Percentiles rank a stretch among this genome's conserved stretches.
These are phyloP conservation scores for Synodontis membranacea DNA, from an alignment of 2,113 vertebrate genomes.

Conservation along the genomic window DNA sequence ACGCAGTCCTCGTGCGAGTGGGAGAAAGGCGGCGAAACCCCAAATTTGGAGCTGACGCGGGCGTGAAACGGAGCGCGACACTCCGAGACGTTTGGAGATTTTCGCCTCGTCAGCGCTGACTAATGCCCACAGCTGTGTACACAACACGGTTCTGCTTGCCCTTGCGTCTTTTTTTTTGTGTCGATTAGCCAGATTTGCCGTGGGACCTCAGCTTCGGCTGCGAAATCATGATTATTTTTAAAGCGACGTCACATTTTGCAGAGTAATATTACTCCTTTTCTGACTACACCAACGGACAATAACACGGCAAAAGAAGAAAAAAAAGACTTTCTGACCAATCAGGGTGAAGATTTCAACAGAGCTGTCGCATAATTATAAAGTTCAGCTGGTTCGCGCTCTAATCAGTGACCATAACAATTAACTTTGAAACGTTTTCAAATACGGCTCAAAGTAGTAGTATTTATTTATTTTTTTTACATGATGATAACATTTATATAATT, in stretches of 20 bases:
- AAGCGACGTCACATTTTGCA: background rate
- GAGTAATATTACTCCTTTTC: background rate
- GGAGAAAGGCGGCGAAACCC: conserved; percentile 15
- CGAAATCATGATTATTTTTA: background rate
- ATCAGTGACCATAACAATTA: too few relatives aligned
- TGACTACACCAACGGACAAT: background rate
- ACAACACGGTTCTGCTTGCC: conserved; percentile 29
- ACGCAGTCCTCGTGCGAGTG: background rate
- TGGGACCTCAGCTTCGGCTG: conserved; percentile 4
- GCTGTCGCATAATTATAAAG: background rate
- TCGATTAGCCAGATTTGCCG: conserved; percentile 1
- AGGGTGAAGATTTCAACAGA: background rate
- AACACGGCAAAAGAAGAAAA: background rate
- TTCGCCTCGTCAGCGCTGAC: conserved; percentile 38
- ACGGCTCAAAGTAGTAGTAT: background rate
- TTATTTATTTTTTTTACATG: background rate
- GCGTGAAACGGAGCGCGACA: conserved; percentile 20
- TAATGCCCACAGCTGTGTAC: conserved; percentile 36
- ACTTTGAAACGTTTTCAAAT: background rate
- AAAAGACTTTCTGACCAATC: background rate
- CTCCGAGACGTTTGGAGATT: conserved; percentile 14
- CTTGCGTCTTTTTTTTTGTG: conserved; percentile 24
- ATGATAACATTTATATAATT: background rate
- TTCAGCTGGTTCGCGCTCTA: background rate
- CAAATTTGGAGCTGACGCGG: background rate